Evolutionary conservation across 1,140 invertebrate genomes (phyloP).

Genomic region (Eumaeus atala): DNA sequence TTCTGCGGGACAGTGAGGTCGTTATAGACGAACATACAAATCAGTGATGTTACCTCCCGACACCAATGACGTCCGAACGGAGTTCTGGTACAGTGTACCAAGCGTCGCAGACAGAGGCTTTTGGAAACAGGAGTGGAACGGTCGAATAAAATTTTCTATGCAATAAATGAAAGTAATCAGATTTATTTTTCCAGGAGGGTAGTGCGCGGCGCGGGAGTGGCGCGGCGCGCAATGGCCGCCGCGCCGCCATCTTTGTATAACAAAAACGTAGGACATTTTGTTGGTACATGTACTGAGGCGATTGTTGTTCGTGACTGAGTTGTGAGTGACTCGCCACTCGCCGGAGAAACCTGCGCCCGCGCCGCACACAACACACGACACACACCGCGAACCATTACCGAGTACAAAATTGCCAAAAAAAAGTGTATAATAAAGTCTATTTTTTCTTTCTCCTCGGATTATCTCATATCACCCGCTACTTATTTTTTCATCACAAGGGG

Average conservation of each 20-base stretch:
- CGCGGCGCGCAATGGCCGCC: constrained; percentile 25
- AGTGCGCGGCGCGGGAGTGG: constrained; percentile 35
- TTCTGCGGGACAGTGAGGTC: no score
- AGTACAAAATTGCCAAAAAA: constrained; percentile 73
- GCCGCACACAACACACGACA: constrained; percentile 34
- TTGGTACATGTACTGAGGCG: constrained; percentile 63
- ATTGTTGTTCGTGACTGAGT: constrained; percentile 57
- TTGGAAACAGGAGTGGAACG: no score
- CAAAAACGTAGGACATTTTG: constrained; percentile 61
- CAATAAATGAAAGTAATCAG: constrained; percentile 17
- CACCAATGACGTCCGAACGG: no score
- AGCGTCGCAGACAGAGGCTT: no score
- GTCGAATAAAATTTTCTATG: no score
- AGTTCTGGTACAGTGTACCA: no score
- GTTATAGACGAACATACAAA: no score
- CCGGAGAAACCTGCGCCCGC: constrained; percentile 38
- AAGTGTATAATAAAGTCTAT: constrained; percentile 41
- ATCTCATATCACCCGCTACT: constrained; percentile 23
- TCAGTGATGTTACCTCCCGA: no score
- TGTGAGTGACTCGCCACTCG: constrained; percentile 32
- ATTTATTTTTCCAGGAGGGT: constrained; percentile 32
- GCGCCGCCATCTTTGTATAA: constrained; percentile 39
- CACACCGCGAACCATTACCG: constrained; percentile 52
- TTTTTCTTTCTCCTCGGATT: constrained; percentile 31
- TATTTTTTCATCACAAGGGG: constrained; percentile 35